phyloP scores from a whole-genome alignment of 2,888 invertebrate genomes.

The Eupithecia exiguata region DNA sequence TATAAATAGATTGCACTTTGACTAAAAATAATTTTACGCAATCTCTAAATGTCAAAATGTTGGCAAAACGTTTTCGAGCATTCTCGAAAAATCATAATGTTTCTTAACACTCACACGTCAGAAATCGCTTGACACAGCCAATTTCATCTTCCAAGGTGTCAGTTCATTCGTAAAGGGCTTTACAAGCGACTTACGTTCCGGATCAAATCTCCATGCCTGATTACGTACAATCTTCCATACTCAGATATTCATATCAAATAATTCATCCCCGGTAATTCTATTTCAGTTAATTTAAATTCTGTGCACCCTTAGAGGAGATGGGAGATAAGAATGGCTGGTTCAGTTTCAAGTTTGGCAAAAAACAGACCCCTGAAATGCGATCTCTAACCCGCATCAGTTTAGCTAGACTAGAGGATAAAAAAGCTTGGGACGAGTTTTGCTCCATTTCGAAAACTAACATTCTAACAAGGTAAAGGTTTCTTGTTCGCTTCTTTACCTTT shows the following conservation, averaged over 20 bases:
- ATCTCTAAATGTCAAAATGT: not conserved
- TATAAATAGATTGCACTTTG: not conserved
- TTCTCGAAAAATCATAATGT: not conserved
- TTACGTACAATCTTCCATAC: slow-evolving; percentile 52
- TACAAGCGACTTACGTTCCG: slow-evolving; percentile 28
- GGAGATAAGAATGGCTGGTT: slow-evolving; percentile 14
- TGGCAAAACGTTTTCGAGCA: not conserved
- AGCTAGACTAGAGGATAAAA: too few relatives aligned
- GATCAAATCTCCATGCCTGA: slow-evolving; percentile 42
- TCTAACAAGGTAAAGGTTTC: too few relatives aligned
- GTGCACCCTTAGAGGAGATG: slow-evolving; percentile 51
- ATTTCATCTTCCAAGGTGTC: slow-evolving; percentile 2
- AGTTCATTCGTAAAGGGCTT: slow-evolving; percentile 13
- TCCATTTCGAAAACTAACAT: too few relatives aligned
- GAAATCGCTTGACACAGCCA: not conserved
- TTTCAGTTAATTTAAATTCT: slow-evolving; percentile 69
- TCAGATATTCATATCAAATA: slow-evolving; percentile 48
- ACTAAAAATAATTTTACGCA: slow-evolving; percentile 1
- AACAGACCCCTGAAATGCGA: too few relatives aligned
- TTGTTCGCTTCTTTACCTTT: too few relatives aligned
- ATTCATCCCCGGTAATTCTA: slow-evolving; percentile 60
- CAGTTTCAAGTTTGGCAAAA: not conserved
- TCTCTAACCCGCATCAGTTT: too few relatives aligned
- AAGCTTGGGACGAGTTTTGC: too few relatives aligned
- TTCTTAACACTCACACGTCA: not conserved